phyloP scores from a whole-genome alignment of 1,140 invertebrate species.

The Bombus soroeensis region DNA sequence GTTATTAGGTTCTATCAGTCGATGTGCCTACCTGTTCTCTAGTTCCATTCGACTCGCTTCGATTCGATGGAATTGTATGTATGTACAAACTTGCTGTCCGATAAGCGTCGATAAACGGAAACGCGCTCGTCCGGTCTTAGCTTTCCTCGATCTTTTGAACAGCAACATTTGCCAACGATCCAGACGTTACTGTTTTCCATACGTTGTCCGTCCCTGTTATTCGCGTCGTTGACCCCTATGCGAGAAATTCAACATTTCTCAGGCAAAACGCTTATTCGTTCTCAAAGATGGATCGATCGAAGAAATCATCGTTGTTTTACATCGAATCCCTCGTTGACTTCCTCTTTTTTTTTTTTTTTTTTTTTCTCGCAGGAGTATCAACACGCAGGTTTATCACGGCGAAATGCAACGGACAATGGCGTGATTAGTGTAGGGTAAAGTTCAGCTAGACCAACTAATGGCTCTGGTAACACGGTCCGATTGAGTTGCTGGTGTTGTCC shows the following conservation, averaged over 20 bases:
- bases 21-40: neutral
- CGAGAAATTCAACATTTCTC: neutral
- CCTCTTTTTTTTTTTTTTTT: neutral
- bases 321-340: neutral
- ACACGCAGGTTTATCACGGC: neutral
- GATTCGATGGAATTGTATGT: neutral
- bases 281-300: neutral
- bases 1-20: constrained; percentile 17
- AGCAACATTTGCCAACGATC: neutral
- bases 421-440: constrained; percentile 23
- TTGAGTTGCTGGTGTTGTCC: constrained; percentile 25
- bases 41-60: neutral
- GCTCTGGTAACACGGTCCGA: constrained; percentile 29
- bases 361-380: neutral
- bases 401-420: constrained; percentile 26
- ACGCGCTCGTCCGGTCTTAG: neutral
- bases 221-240: neutral
- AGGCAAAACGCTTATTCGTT: neutral
- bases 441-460: constrained; percentile 29
- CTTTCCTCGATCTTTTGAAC: neutral
- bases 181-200: neutral
- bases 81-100: constrained; percentile 1
- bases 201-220: neutral
- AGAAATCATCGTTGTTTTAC: neutral
- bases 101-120: constrained; percentile 1